These are phyloP conservation scores for Nowickia ferox DNA, from an alignment of 2,888 invertebrate species.

Conservation along the genomic window DNA sequence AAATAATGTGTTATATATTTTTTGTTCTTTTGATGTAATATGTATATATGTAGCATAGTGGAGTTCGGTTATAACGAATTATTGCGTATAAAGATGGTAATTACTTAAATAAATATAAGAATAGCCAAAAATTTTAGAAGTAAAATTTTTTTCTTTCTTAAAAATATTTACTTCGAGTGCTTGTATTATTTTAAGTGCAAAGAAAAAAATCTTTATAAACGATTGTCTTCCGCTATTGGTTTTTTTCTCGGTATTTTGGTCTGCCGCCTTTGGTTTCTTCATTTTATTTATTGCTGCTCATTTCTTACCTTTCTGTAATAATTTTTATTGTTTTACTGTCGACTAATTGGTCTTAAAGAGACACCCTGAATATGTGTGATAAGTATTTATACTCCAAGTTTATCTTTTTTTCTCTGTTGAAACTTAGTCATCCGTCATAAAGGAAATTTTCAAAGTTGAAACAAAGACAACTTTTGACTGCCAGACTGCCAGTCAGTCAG, in stretches of 20 bases:
- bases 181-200: neutral
- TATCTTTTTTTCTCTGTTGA: neutral
- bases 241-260: neutral
- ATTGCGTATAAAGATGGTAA: neutral
- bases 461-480: constrained; percentile 31
- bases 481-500: neutral
- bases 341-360: constrained; percentile 59
- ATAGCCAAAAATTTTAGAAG: no score
- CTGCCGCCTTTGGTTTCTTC: neutral
- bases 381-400: constrained; percentile 30
- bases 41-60: neutral
- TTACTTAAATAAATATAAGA: no score
- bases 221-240: neutral
- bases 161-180: neutral
- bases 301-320: constrained; percentile 27
- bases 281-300: neutral
- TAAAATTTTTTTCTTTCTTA: no score
- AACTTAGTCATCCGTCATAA: constrained; percentile 28
- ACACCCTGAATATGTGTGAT: constrained; percentile 56
- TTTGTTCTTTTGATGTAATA: neutral
- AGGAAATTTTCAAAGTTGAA: constrained; percentile 13
- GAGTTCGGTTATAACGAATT: neutral
- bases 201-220: neutral
- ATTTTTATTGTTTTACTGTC: constrained; percentile 59
- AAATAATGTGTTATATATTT: neutral